Evolutionary conservation across 2,797 vertebrate genomes (phyloP), one percentile per base, ranked within the genome.

Genomic region (Thaleichthys pacificus): DNA sequence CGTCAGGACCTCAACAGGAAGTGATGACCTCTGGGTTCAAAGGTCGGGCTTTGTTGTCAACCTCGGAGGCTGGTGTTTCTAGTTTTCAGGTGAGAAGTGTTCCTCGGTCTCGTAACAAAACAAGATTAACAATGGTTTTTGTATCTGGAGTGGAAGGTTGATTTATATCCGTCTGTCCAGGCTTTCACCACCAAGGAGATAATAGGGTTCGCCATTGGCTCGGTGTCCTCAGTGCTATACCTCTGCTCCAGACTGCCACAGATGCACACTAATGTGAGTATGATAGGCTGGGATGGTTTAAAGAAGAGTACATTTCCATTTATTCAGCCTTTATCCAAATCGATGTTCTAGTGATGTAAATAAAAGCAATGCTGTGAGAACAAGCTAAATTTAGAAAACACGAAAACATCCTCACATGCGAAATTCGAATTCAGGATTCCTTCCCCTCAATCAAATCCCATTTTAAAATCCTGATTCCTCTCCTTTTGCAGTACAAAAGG

Each of bases 211-310:
- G 54, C 86, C 49, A 91, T 98, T 0, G 97, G 98, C 47, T 97
- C 96, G 0, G 0, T 97, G 70, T 98, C 97, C 1, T 97, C 96
- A 0, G 57, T 97, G 69, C 92, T 99, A 3, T 99, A 99, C 87
- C 92, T 99, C 72, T 87, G 84, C 60, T 99, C 97, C 75, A 93
- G 98, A 19, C 74, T 96, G 47, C 97, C 98, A 0, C 97, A 98
- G 91, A 96, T 99, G 71, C 88, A 91, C 87, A 99, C 92, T 2
- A 99, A 99, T 0, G 98, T 99, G 89, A 97, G 97, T 89, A 74
- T 62, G 21, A 76, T 24, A 61, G 63, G 15, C 0, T 4, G 26
- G 28, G 12, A 22, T 6, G 8, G 47, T 42, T 2, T 22, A 15
- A 47, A 6, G 19, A 22, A 51, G 22, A 38, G 32, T 19, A 64